Base-by-base conservation (phyloP, 1,140 invertebrate genomes). In the Drosophila cardini region DNA sequence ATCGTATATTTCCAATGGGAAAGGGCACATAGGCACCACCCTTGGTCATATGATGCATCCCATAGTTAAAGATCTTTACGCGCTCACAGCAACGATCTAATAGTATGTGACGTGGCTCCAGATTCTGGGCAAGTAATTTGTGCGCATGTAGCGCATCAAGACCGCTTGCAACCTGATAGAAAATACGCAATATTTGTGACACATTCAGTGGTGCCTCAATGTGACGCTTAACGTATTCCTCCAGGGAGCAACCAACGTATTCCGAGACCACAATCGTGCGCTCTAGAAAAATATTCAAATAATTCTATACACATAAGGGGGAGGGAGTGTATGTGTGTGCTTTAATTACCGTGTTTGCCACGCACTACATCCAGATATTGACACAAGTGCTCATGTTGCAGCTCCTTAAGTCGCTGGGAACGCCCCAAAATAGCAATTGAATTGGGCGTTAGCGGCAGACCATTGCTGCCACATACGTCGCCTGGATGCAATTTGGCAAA, bases 381-480 rank as follows among this genome's bases (percentile, higher is more conserved):
- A 80, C 97, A 97, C 36, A 99, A 93, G 93, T 97, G 94, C 7
- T 95, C 94, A 93, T 98, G 97, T 64, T 94, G 93, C 46, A 98
- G 93, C 0, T 95, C 95, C 90, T 97, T 97, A 2, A 99, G 93
- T 50, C 95, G 93, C 90, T 98, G 97, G 56, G 98, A 96, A 85
- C 95, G 94, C 13, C 98, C 98, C 58, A 98, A 94, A 86, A 99
- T 98, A 63, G 96, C 96, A 60, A 99, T 98, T 0, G 98, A 99
- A 93, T 99, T 99, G 15, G 98, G 98, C 2, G 98, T 99, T 9
- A 99, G 93, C 0, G 98, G 98, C 34, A 99, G 93, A 11, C 98
- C 98, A 93, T 99, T 99, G 62, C 96, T 97, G 7, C 98, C 98
- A 93, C 98, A 99, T 60, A 96, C 95, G 93, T 99, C 98, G 67